phyloP scores from a whole-genome alignment of 2,113 vertebrate genomes.

The Asarcornis scutulata region DNA sequence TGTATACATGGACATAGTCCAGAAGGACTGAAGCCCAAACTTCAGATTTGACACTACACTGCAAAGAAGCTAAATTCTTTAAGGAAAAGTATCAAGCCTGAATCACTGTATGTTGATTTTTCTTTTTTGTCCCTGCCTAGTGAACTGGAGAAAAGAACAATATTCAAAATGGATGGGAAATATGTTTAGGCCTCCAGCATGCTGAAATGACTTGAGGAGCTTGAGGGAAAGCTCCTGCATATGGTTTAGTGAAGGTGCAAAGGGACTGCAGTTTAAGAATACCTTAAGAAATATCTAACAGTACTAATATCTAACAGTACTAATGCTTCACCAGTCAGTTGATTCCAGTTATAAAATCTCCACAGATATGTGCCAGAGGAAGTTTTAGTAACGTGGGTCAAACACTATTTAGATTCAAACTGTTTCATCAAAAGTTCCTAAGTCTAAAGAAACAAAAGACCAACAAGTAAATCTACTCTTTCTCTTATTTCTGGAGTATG shows the following conservation, averaged over 20 bases:
- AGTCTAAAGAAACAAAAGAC: background rate
- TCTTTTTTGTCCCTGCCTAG: background rate
- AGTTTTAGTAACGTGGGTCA: background rate
- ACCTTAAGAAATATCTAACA: background rate
- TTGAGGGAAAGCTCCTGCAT: background rate
- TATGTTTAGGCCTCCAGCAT: rapidly evolving
- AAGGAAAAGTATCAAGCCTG: background rate
- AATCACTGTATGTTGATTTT: background rate
- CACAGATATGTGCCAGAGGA: background rate
- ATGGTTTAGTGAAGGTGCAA: background rate
- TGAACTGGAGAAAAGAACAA: background rate
- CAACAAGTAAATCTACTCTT: background rate
- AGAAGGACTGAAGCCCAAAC: background rate
- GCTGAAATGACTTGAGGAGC: background rate
- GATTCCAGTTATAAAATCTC: background rate
- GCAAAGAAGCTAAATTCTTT: background rate
- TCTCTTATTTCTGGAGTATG: background rate
- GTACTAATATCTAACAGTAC: background rate
- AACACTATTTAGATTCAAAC: background rate
- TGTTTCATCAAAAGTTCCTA: background rate
- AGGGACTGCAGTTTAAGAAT: background rate
- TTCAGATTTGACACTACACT: background rate
- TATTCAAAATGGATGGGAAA: background rate
- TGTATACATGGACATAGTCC: too few species aligned
- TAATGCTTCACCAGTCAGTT: background rate